Evolutionary conservation across 2,797 vertebrate species (phyloP), one percentile per base, ranked within the genome.

Genomic region (Rhinogobio ventralis): DNA sequence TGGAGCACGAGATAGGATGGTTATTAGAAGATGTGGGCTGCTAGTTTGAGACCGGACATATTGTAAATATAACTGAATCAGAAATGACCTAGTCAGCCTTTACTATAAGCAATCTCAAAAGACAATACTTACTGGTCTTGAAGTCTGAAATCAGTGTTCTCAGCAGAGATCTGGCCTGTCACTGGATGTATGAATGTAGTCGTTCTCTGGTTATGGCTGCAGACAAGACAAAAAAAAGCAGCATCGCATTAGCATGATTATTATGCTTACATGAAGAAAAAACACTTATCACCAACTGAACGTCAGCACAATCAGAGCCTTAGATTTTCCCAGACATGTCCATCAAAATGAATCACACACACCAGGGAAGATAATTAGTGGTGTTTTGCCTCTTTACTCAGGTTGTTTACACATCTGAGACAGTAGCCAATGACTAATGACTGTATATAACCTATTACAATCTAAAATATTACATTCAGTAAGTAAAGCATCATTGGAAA

Each of bases 151-250:
- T 97, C 97, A 88, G 93, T 82, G 91, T 97, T 98, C 93, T 99
- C 97, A 55, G 96, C 90, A 90, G 97, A 97, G 89, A 97, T 94
- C 92, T 96, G 96, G 88, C 96, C 96, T 19, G 95, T 97, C 93
- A 97, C 95, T 85, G 97, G 97, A 94, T 99, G 97, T 87, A 90
- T 94, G 92, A 98, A 99, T 6, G 96, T 91, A 0, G 97, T 97
- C 84, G 93, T 95, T 93, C 96, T 96, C 92, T 97, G 97, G 94
- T 97, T 98, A 93, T 99, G 97, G 91, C 97, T 99, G 93, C 7
- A 49, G 57, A 69, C 14, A 25, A 86, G 87, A 9, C 60, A 83
- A 92, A 92, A 84, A 88, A 83, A 57, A 79, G 68, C 28, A 57
- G n/a, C 10, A 46, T 51, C 14, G 1, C 23, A 72, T 87, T 71